Evolutionary conservation across 2,113 vertebrate species (phyloP).

Genomic region (Nesospiza acunhae): DNA sequence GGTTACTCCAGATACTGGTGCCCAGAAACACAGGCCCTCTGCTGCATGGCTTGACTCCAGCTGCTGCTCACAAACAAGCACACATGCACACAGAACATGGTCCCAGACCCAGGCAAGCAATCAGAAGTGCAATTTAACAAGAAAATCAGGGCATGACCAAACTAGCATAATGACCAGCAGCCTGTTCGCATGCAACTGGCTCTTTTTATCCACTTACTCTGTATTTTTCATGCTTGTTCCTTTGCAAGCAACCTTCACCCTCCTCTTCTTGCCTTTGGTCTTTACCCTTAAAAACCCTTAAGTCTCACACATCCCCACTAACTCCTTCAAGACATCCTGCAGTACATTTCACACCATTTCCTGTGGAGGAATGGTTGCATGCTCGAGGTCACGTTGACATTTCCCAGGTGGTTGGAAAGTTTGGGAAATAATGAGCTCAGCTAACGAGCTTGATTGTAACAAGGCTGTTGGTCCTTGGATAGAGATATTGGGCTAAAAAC

Average conservation of each 20-base stretch:
- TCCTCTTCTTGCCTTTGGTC: background rate
- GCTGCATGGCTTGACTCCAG: background rate
- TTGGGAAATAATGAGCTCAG: too few species aligned
- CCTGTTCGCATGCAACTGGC: background rate
- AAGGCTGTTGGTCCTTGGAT: too few species aligned
- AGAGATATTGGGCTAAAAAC: too few species aligned
- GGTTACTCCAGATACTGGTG: background rate
- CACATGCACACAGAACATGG: background rate
- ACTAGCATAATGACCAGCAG: background rate
- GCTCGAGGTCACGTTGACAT: too few species aligned
- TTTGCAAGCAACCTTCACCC: background rate
- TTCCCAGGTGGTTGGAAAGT: too few species aligned
- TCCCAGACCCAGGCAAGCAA: background rate
- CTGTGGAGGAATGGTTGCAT: too few species aligned
- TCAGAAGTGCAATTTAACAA: background rate
- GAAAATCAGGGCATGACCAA: background rate
- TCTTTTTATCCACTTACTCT: background rate
- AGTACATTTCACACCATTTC: background rate
- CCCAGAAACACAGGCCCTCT: fast-evolving
- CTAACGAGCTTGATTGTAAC: too few species aligned
- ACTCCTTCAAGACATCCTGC: background rate
- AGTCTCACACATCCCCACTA: background rate
- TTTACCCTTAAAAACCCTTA: background rate
- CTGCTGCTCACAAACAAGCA: background rate
- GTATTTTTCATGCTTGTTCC: background rate